Percentiles rank a stretch among this genome's conserved stretches.
phyloP scores from a whole-genome alignment of 2,797 vertebrate species.

The Psittacula derbiana region DNA sequence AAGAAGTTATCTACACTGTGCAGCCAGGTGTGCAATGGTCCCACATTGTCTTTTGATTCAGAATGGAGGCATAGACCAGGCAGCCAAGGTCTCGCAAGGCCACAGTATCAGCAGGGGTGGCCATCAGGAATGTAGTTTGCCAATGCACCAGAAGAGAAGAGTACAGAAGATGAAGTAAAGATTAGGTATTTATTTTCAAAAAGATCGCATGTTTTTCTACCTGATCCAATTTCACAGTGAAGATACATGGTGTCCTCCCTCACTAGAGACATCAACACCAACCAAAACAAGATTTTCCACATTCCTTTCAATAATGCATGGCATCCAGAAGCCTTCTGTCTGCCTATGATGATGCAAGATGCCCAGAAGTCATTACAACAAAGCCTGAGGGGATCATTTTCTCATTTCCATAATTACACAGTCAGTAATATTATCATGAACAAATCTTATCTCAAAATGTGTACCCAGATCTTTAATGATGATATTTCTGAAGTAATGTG shows the following conservation, averaged over 20 bases:
- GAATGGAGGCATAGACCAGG: not conserved
- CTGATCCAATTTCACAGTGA: conserved; percentile 26
- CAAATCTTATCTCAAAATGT: conserved; percentile 45
- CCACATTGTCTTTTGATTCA: not conserved
- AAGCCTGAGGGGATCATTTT: conserved; percentile 35
- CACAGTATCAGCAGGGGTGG: not conserved
- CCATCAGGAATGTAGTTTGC: not conserved
- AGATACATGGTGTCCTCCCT: conserved; percentile 7
- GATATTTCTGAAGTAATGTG: conserved; percentile 21
- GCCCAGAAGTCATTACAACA: conserved; percentile 50
- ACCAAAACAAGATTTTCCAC: conserved; percentile 59
- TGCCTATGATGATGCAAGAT: conserved; percentile 49
- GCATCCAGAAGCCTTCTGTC: conserved; percentile 34
- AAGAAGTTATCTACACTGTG: not conserved
- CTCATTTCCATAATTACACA: conserved; percentile 59
- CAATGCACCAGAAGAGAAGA: not conserved
- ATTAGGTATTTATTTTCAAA: not conserved
- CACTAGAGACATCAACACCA: not conserved
- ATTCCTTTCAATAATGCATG: conserved; percentile 45
- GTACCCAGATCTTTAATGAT: not conserved
- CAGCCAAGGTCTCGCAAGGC: not conserved
- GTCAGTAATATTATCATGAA: conserved; percentile 19
- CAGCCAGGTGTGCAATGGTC: not conserved
- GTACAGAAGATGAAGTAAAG: not conserved
- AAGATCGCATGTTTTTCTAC: conserved; percentile 2